Conservation (phyloP, 2,888 invertebrate genomes). For the Onchidella celtica region DNA sequence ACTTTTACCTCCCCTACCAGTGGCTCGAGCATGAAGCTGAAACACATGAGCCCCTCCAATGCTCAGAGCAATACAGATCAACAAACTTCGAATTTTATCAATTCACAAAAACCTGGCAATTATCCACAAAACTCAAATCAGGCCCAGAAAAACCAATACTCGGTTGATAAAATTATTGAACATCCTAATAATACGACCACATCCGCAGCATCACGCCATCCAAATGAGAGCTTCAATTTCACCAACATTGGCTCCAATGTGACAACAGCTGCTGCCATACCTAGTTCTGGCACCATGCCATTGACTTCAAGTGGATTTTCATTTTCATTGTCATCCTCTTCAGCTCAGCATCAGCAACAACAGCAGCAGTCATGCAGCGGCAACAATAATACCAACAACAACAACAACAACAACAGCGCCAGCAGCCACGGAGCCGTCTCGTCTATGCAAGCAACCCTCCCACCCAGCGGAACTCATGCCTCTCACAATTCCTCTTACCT, state of each 20-base stretch:
- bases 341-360: slow-evolving; percentile 17
- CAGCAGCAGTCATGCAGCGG: slow-evolving; percentile 48
- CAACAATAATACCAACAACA: slow-evolving; percentile 21
- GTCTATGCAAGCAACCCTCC: slow-evolving; percentile 17
- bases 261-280: slow-evolving; percentile 17
- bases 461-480: slow-evolving; percentile 1
- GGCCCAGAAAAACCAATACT: slow-evolving; percentile 44
- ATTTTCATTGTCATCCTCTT: slow-evolving; percentile 37
- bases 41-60: slow-evolving; percentile 48
- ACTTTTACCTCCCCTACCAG: slow-evolving; percentile 45
- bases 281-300: slow-evolving; percentile 38
- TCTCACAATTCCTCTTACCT: slow-evolving; percentile 36
- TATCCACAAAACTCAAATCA: not conserved
- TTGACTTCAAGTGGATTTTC: slow-evolving; percentile 39
- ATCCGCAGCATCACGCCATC: not conserved
- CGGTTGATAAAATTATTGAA: slow-evolving; percentile 46
- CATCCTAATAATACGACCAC: slow-evolving; percentile 32
- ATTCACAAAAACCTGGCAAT: slow-evolving; percentile 14
- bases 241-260: slow-evolving; percentile 37
- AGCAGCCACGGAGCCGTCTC: not conserved
- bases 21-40: slow-evolving; percentile 48
- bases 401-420: slow-evolving; percentile 9
- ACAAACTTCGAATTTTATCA: slow-evolving; percentile 22
- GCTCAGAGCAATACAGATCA: slow-evolving; percentile 11
- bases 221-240: slow-evolving; percentile 41